A percentile compares a stretch with the other conserved stretches of the same genome.
These are phyloP conservation scores for Fistularia tabacaria DNA, from an alignment of 2,797 vertebrate genomes.

Conservation along the genomic window DNA sequence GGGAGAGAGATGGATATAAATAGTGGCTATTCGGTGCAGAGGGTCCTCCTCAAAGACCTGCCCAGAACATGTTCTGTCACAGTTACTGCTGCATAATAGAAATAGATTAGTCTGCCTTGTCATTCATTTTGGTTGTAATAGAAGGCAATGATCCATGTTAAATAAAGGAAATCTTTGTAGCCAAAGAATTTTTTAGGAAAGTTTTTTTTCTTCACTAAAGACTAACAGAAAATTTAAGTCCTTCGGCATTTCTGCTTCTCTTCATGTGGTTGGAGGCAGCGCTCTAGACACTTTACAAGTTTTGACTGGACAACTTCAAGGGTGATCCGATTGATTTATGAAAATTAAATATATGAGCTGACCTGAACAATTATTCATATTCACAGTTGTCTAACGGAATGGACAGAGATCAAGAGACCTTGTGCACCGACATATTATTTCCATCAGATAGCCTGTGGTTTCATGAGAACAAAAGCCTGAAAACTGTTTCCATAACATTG, in stretches of 20 bases:
- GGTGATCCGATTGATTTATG: constrained; percentile 9
- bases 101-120: constrained; percentile 21
- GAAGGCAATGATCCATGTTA: constrained; percentile 9
- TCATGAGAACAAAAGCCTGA: constrained; percentile 52
- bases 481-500: constrained; percentile 60
- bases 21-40: neutral
- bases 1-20: constrained; percentile 2
- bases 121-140: constrained; percentile 20
- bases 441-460: constrained; percentile 36
- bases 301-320: constrained; percentile 24
- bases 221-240: neutral
- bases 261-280: constrained; percentile 7
- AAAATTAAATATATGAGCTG: constrained; percentile 11
- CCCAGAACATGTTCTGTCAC: constrained; percentile 27
- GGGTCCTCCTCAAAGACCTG: too few relatives aligned
- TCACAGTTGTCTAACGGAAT: constrained; percentile 25
- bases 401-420: constrained; percentile 23
- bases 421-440: constrained; percentile 56
- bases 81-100: constrained; percentile 14
- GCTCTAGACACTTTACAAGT: constrained; percentile 29
- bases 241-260: constrained; percentile 2
- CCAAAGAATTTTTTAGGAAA: constrained; percentile 19
- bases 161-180: constrained; percentile 28
- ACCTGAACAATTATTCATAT: constrained; percentile 24
- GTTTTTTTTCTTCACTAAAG: constrained; percentile 3